Evolutionary conservation across 2,888 invertebrate species (phyloP).

Genomic region (Epistrophella euchroma): DNA sequence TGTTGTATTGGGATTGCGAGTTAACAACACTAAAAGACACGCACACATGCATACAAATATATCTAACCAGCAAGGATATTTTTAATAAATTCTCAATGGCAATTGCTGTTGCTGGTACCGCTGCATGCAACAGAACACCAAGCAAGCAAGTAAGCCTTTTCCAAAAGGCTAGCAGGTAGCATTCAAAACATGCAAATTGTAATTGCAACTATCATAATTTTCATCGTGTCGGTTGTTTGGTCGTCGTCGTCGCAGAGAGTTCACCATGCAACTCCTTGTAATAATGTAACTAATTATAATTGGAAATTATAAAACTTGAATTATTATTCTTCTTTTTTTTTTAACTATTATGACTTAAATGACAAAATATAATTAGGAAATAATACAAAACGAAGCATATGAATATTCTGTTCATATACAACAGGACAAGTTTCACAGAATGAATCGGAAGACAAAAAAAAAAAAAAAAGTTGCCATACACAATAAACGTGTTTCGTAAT

Average conservation of each 20-base stretch:
- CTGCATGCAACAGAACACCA: constrained; percentile 62
- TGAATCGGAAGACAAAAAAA: not conserved
- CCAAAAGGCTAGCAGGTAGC: constrained; percentile 13
- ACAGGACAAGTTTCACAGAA: constrained; percentile 34
- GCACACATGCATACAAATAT: not conserved
- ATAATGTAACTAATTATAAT: constrained; percentile 52
- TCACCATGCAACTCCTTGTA: constrained; percentile 38
- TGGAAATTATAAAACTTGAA: constrained; percentile 51
- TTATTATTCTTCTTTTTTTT: constrained; percentile 30
- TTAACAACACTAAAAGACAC: constrained; percentile 15
- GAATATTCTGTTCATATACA: not conserved
- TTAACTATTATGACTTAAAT: constrained; percentile 32
- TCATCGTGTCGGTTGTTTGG: not conserved
- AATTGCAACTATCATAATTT: constrained; percentile 52
- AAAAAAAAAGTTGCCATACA: constrained; percentile 6
- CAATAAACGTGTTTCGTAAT: constrained; percentile 43
- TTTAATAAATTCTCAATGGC: constrained; percentile 73
- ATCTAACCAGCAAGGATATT: constrained; percentile 56
- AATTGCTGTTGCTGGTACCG: not conserved
- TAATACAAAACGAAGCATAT: constrained; percentile 31
- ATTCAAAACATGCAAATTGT: constrained; percentile 68
- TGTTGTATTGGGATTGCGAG: constrained; percentile 11
- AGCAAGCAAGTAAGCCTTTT: not conserved
- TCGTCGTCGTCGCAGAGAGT: constrained; percentile 5
- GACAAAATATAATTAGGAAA: constrained; percentile 65